Evolutionary conservation across 2,888 invertebrate species (phyloP).

Genomic region (Seira sanloemensis): DNA sequence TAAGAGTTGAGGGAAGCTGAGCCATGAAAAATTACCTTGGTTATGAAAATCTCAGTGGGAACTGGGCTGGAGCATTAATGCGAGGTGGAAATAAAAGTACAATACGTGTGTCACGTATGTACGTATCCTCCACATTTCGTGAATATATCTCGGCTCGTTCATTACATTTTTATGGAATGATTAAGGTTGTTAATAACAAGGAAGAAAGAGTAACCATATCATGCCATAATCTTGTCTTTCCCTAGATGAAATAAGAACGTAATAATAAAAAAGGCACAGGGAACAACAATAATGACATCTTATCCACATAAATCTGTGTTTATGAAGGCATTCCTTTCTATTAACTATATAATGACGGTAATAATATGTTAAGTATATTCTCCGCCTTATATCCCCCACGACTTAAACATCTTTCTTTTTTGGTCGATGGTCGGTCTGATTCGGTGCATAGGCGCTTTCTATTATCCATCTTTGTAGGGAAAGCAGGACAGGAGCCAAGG

Average conservation of each 20-base stretch:
- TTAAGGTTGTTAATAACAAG: not conserved
- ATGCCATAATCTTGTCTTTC: not conserved
- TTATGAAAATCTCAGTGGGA: too few relatives aligned
- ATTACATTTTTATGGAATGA: conserved; percentile 1
- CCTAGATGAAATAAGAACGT: not conserved
- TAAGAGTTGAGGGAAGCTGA: too few relatives aligned
- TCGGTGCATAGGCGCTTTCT: not conserved
- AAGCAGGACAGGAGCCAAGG: conserved; percentile 54
- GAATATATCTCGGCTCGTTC: too few relatives aligned
- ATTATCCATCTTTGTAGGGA: not conserved
- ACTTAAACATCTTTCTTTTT: not conserved
- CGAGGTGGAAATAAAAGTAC: too few relatives aligned
- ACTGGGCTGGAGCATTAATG: too few relatives aligned
- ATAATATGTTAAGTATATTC: not conserved
- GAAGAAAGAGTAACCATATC: not conserved
- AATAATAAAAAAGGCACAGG: not conserved
- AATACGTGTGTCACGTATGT: too few relatives aligned
- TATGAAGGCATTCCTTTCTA: not conserved
- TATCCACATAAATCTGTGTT: not conserved
- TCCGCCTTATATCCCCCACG: not conserved
- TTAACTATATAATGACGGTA: not conserved
- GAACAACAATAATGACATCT: not conserved
- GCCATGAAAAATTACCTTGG: too few relatives aligned
- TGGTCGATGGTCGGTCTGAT: not conserved
- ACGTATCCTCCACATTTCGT: too few relatives aligned